Evolutionary conservation across 1,140 invertebrate genomes (phyloP).

Genomic region (Zaprionus ghesquierei): DNA sequence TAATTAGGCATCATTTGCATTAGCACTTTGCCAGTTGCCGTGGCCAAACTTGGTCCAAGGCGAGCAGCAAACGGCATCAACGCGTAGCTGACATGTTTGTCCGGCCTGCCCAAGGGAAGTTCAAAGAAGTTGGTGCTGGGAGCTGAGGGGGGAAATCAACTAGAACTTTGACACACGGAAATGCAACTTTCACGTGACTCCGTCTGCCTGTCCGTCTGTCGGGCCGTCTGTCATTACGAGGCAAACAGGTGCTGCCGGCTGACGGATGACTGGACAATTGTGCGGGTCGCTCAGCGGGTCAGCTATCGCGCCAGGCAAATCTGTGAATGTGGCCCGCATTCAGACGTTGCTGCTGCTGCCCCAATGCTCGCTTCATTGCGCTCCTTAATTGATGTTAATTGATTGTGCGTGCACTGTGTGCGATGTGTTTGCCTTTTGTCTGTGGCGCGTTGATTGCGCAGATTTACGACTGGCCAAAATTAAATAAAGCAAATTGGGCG

Average conservation of each 20-base stretch:
- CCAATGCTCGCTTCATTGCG: slow-evolving; percentile 43
- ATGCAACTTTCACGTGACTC: slow-evolving; percentile 30
- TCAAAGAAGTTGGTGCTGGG: background rate
- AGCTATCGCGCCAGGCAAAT: background rate
- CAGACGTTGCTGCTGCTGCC: background rate
- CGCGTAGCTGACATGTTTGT: slow-evolving; percentile 40
- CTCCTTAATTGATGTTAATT: slow-evolving; percentile 71
- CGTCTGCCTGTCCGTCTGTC: background rate
- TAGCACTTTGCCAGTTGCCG: slow-evolving; percentile 25
- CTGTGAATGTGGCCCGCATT: slow-evolving; percentile 21
- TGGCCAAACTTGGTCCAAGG: slow-evolving; percentile 29
- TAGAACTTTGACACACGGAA: slow-evolving; percentile 34
- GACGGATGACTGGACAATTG: slow-evolving; percentile 8
- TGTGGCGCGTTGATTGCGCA: slow-evolving; percentile 50
- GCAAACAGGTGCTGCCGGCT: slow-evolving; percentile 5
- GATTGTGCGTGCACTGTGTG: slow-evolving; percentile 43
- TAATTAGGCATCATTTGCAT: slow-evolving; percentile 53
- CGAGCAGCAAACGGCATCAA: slow-evolving; percentile 46
- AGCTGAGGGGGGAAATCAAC: background rate
- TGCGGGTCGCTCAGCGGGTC: background rate
- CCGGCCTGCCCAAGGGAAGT: background rate
- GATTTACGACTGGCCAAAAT: slow-evolving; percentile 70
- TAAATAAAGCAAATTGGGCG: slow-evolving; percentile 65
- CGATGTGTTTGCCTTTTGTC: slow-evolving; percentile 33
- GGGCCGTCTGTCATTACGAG: background rate